Percentiles rank a stretch among this genome's conserved stretches.
These are phyloP conservation scores for Hymenopus coronatus DNA, from an alignment of 2,888 invertebrate species.

Conservation along the genomic window DNA sequence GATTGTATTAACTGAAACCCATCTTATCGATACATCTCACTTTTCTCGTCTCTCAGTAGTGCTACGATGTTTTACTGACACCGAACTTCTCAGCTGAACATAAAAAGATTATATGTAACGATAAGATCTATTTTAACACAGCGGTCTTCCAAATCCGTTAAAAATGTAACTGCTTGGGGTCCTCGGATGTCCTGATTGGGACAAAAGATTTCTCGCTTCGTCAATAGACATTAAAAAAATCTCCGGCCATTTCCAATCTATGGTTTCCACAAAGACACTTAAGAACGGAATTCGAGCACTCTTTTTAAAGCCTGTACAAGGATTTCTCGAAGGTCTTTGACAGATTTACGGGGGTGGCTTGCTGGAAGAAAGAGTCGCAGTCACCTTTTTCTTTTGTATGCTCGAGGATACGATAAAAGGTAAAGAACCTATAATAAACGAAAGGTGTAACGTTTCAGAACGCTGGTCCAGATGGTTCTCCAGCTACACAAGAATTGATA, in stretches of 20 bases:
- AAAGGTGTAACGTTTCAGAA: constrained; percentile 10
- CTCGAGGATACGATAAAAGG: neutral
- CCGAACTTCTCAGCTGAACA: neutral
- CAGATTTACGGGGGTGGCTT: constrained; percentile 6
- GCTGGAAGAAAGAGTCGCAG: neutral
- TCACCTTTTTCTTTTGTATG: neutral
- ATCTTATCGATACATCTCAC: too few species aligned
- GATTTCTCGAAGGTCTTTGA: constrained; percentile 11
- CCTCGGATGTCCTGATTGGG: neutral
- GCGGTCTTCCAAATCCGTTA: neutral
- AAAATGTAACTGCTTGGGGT: neutral
- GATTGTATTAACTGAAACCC: too few species aligned
- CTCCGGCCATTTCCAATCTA: neutral
- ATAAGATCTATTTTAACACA: neutral
- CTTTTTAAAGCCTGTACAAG: neutral
- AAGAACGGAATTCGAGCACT: neutral
- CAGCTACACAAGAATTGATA: neutral
- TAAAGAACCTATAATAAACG: constrained; percentile 9
- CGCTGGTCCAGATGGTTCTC: neutral
- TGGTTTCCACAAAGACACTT: neutral
- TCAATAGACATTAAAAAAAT: neutral
- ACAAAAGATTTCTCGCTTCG: neutral
- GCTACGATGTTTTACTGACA: neutral
- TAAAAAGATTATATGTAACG: neutral
- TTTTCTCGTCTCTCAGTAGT: neutral